Conservation (phyloP, 2,113 vertebrate genomes). For the Dolichallabes microphthalmus region DNA sequence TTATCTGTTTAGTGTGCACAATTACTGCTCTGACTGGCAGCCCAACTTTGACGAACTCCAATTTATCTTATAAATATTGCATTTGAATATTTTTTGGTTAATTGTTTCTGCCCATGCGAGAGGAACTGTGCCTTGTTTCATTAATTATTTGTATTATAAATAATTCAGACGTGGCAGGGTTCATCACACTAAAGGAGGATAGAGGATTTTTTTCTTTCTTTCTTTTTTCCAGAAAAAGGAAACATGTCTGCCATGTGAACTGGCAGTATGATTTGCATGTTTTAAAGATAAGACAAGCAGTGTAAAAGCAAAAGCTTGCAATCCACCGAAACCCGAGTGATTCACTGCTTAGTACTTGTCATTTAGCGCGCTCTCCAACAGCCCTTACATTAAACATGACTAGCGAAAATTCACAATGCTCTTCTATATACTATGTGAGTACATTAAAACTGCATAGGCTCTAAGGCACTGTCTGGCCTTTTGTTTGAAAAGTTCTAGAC, state of each 20-base stretch:
- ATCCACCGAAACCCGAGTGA: background rate
- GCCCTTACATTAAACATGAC: background rate
- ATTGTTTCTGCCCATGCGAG: conserved; percentile 41
- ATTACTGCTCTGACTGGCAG: conserved; percentile 44
- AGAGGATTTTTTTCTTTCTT: background rate
- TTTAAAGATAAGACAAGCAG: conserved; percentile 16
- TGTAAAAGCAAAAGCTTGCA: conserved; percentile 30
- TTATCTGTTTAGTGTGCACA: conserved; percentile 47
- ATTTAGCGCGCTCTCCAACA: background rate
- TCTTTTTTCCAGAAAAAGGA: background rate
- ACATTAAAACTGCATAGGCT: background rate
- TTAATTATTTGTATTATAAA: conserved; percentile 53
- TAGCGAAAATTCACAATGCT: background rate
- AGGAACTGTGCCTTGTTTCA: conserved; percentile 39
- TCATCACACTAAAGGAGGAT: conserved; percentile 1
- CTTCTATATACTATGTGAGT: background rate
- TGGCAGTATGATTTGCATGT: conserved; percentile 4
- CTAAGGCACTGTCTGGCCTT: background rate
- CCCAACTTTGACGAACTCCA: conserved; percentile 36
- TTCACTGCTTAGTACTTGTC: background rate
- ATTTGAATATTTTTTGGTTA: conserved; percentile 31
- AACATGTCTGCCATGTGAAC: background rate
- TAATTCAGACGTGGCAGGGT: conserved; percentile 41
- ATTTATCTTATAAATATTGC: conserved; percentile 50
- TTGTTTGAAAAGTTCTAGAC: background rate